A percentile compares a stretch with the other conserved stretches of the same genome.
These are phyloP conservation scores for Adrianichthys oophorus DNA, from an alignment of 2,797 vertebrate species.

Conservation along the genomic window DNA sequence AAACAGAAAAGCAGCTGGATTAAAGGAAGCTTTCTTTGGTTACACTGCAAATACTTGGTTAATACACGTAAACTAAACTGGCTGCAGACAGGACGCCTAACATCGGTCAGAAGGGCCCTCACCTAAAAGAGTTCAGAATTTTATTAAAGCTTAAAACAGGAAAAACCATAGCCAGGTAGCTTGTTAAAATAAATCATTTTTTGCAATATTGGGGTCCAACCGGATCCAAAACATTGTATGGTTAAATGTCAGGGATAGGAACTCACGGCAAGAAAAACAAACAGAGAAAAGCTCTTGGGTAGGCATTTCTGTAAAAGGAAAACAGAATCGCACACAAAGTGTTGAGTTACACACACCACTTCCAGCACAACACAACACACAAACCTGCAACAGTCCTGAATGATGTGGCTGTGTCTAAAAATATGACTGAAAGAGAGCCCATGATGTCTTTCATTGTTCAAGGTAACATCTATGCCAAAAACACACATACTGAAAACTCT, in stretches of 20 bases:
- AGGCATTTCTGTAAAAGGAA: slow-evolving; percentile 11
- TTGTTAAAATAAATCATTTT: too few species aligned
- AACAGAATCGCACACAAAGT: slow-evolving; percentile 5
- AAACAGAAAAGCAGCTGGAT: slow-evolving; percentile 8
- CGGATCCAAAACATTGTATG: slow-evolving; percentile 2
- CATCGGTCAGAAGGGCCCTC: too few species aligned
- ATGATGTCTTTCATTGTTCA: slow-evolving; percentile 47
- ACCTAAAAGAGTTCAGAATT: too few species aligned
- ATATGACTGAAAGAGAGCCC: slow-evolving; percentile 42
- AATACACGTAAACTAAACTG: too few species aligned
- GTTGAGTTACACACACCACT: slow-evolving; percentile 21
- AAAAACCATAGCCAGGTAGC: too few species aligned
- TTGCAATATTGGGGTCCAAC: too few species aligned
- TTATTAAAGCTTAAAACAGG: too few species aligned
- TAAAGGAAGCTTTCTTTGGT: slow-evolving; percentile 1
- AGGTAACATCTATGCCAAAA: slow-evolving; percentile 32
- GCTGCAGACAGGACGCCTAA: too few species aligned
- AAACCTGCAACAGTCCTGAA: slow-evolving; percentile 23
- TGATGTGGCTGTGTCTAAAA: slow-evolving; percentile 54
- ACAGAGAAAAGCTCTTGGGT: slow-evolving; percentile 39
- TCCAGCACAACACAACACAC: slow-evolving; percentile 14
- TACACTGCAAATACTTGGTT: neutral
- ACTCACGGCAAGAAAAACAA: slow-evolving; percentile 49
- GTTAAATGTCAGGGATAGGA: slow-evolving; percentile 31
- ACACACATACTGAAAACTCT: neutral